Base-by-base conservation (phyloP, 2,113 vertebrate genomes). In the Gallinago undulata region DNA sequence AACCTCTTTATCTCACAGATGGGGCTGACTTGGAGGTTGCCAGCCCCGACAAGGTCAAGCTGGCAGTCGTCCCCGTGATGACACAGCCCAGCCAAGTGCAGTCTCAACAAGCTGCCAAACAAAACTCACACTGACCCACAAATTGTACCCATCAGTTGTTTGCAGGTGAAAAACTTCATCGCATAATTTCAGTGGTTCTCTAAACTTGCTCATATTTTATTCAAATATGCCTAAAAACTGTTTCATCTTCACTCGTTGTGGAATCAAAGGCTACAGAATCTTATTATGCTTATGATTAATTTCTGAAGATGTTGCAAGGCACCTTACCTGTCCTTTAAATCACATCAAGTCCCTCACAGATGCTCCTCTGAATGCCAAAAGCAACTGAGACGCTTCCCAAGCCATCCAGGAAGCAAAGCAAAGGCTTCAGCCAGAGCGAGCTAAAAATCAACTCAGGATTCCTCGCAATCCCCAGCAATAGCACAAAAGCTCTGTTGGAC, bases 241-340 rank as follows among this genome's bases (percentile, higher is more conserved):
- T n/a, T 45, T 37, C 31, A 30, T 10, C n/a, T 1, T 60, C 0
- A 1, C 33, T 11, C 43, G 6, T 35, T 3, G 0, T 13, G 28
- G 22, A 68, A 19, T 9, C 48, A 9, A 48, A 31, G 59, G 62
- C 87, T 88, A 27, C 28, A 45, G 19, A 24, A 33, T 28, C 5
- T 91, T 9, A 3, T 23, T 11, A 3, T 6, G 31, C 41, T 68
- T 13, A 4, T 28, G 30, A 47, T 13, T 6, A 14, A 53, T 62
- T 64, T 33, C 62, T 66, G 7, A 22, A 60, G 53, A 5, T 35
- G 62, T 39, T 82, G 47, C 28, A 68, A 35, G 1, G 31, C 53
- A 79, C 33, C 7, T 45, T 31, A 27, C 30, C 53, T 31, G 37
- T 18, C 59, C 57, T 73, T 60, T 35, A 73, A 93, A 88, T 33